Percentiles rank a stretch among this genome's conserved stretches.
These are phyloP conservation scores for Vicugna pacos DNA, from an alignment of 2,113 vertebrate genomes.

Conservation along the genomic window DNA sequence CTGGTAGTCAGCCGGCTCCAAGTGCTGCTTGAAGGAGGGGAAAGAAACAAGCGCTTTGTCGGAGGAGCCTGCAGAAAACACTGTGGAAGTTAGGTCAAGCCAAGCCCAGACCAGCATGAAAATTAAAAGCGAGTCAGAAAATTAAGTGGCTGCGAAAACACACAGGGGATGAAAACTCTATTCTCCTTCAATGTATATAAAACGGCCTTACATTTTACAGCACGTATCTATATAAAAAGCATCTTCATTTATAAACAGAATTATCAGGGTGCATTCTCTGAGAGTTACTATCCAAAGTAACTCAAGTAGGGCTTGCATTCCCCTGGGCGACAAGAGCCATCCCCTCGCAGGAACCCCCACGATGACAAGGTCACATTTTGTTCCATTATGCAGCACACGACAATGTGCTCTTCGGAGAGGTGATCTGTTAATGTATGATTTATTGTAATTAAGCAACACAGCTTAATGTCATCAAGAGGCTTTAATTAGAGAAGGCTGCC, in stretches of 20 bases:
- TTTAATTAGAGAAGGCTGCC: constrained; percentile 66
- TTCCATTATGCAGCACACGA: background rate
- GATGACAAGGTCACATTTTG: constrained; percentile 49
- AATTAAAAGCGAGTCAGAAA: background rate
- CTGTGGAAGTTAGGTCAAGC: background rate
- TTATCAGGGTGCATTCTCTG: background rate
- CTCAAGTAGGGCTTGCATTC: background rate
- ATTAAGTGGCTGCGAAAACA: background rate
- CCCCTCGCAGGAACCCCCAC: background rate
- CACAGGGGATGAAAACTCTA: background rate
- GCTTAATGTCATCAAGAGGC: constrained; percentile 68
- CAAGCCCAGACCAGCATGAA: background rate
- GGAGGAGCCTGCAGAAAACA: background rate
- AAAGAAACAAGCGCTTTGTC: background rate
- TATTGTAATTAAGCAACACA: constrained; percentile 73
- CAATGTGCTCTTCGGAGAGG: constrained; percentile 49
- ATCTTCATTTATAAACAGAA: background rate
- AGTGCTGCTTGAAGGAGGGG: background rate
- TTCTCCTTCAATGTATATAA: background rate
- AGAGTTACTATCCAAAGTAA: background rate
- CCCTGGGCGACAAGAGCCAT: background rate
- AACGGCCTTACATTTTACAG: background rate
- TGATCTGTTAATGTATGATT: constrained; percentile 59
- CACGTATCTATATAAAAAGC: background rate
- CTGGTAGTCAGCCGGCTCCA: background rate